These are phyloP conservation scores for Halocynthia roretzi DNA, from an alignment of 23 tunicate genomes.

Conservation along the genomic window DNA sequence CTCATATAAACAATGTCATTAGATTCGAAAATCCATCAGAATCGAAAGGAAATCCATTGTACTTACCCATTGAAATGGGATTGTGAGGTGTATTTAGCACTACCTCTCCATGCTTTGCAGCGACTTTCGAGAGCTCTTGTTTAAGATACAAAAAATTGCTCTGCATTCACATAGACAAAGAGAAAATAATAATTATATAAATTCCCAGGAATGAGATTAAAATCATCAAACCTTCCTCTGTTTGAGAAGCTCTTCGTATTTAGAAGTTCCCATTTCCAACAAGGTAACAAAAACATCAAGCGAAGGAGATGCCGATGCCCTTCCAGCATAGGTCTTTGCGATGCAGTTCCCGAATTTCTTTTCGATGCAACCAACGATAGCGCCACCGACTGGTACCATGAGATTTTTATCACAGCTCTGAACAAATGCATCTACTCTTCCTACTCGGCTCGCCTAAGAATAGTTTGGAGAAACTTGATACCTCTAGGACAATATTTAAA, in stretches of 20 bases:
- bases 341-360: conserved; percentile 35
- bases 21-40: too few species aligned
- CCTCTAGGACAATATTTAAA: background rate
- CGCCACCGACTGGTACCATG: conserved; percentile 96
- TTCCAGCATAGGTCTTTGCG: conserved; percentile 93
- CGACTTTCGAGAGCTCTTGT: conserved; percentile 49
- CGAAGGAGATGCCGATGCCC: conserved; percentile 89
- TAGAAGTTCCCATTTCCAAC: conserved; percentile 77
- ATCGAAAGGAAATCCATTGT: background rate
- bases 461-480: background rate
- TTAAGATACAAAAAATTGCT: conserved; percentile 60
- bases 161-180: conserved; percentile 4
- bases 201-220: background rate
- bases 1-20: background rate
- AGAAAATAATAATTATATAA: background rate
- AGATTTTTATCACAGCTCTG: conserved; percentile 96
- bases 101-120: conserved; percentile 52
- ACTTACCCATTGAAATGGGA: conserved; percentile 82
- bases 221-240: conserved; percentile 52
- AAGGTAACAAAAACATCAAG: conserved; percentile 76
- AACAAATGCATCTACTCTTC: conserved; percentile 91
- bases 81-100: conserved; percentile 66
- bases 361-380: conserved; percentile 49
- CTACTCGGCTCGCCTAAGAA: conserved; percentile 72
- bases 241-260: conserved; percentile 44